Percentiles rank a stretch among this genome's conserved stretches.
phyloP scores from a whole-genome alignment of 2,888 invertebrate genomes.

The Hymenopus coronatus region DNA sequence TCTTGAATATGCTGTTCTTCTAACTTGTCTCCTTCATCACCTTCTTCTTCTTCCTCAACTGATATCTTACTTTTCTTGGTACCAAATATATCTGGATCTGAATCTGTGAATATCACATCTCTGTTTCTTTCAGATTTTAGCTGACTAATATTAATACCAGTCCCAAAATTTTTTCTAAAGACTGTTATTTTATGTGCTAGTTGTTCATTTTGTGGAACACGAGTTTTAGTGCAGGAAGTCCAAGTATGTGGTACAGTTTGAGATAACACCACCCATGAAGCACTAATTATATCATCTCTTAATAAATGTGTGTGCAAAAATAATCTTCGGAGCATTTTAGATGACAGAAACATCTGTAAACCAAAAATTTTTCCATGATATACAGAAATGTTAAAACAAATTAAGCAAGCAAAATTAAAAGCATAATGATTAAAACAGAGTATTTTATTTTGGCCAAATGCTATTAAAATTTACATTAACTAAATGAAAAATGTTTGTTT shows the following conservation, averaged over 20 bases:
- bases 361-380: not conserved
- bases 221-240: not conserved
- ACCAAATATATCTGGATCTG: slow-evolving; percentile 58
- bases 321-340: not conserved
- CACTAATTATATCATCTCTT: not conserved
- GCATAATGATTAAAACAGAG: too few species aligned
- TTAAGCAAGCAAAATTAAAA: not conserved
- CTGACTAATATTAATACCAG: not conserved
- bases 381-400: not conserved
- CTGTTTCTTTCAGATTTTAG: not conserved
- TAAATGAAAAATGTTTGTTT: too few species aligned
- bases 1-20: slow-evolving; percentile 60
- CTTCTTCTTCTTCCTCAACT: slow-evolving; percentile 12
- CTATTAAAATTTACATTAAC: too few species aligned
- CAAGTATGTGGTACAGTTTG: not conserved
- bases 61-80: not conserved
- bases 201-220: not conserved
- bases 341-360: not conserved
- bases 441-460: too few species aligned
- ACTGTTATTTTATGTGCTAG: not conserved
- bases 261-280: not conserved
- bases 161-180: not conserved
- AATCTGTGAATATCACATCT: not conserved
- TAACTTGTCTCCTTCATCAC: slow-evolving; percentile 53
- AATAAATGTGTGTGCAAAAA: not conserved